phyloP scores from a whole-genome alignment of 2,888 invertebrate species.

The Eustalomyia histrio region DNA sequence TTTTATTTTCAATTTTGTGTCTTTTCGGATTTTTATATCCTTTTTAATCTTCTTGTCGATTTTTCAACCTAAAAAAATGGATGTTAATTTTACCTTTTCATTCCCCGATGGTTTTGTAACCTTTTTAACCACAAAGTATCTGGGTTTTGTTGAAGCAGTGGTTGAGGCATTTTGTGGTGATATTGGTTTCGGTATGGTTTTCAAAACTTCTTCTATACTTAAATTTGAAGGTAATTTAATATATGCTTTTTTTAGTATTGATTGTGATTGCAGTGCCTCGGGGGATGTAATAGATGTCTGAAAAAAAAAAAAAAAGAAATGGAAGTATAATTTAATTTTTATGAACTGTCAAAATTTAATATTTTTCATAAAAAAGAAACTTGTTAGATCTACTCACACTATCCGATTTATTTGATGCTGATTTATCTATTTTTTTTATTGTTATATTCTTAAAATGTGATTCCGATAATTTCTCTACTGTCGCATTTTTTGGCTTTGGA shows the following conservation, averaged over 20 bases:
- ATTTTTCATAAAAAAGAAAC: too few relatives aligned
- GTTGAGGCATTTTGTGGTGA: background rate
- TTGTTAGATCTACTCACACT: background rate
- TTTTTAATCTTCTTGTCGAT: too few relatives aligned
- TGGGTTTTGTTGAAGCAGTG: background rate
- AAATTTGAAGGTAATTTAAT: slow-evolving; percentile 18
- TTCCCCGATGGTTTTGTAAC: slow-evolving; percentile 15
- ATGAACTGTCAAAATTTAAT: too few relatives aligned
- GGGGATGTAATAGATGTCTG: background rate
- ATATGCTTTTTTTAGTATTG: background rate
- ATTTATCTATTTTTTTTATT: background rate
- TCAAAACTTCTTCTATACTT: slow-evolving; percentile 33
- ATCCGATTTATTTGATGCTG: background rate
- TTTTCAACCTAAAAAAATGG: too few relatives aligned
- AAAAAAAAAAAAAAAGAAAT: background rate
- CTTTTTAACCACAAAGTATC: slow-evolving; percentile 52
- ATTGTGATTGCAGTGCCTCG: background rate
- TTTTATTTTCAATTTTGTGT: too few relatives aligned
- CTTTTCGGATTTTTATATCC: too few relatives aligned
- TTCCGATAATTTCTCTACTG: background rate
- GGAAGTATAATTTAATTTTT: too few relatives aligned
- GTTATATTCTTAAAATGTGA: background rate
- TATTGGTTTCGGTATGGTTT: slow-evolving; percentile 25
- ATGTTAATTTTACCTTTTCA: slow-evolving; percentile 15
- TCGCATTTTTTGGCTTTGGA: background rate